These are phyloP conservation scores for Heterotilapia buettikoferi DNA, from an alignment of 2,113 vertebrate genomes.

Conservation along the genomic window DNA sequence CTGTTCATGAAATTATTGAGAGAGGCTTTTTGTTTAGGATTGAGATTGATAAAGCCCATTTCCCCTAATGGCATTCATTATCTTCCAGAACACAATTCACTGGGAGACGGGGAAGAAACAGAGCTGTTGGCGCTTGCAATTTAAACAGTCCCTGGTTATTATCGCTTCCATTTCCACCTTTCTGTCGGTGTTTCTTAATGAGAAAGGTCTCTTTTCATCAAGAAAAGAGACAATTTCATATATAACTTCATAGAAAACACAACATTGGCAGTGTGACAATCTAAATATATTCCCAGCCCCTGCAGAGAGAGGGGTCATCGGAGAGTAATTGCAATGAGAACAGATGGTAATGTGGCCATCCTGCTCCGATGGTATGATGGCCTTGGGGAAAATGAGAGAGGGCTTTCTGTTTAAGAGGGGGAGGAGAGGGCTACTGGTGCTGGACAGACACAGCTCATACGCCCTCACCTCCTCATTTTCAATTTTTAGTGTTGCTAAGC, in stretches of 20 bases:
- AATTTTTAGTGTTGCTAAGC: constrained; percentile 92
- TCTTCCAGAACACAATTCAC: not conserved
- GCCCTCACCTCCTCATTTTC: constrained; percentile 94
- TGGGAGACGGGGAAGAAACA: not conserved
- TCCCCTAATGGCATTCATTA: constrained; percentile 39
- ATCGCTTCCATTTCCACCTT: constrained; percentile 21
- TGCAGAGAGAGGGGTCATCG: constrained; percentile 14
- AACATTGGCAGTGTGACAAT: not conserved
- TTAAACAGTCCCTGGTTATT: constrained; percentile 4
- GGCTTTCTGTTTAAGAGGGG: not conserved
- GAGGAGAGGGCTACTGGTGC: not conserved
- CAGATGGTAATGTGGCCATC: constrained; percentile 56
- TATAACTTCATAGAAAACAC: not conserved
- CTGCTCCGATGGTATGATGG: not conserved
- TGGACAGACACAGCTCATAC: constrained; percentile 8
- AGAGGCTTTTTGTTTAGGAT: constrained; percentile 6
- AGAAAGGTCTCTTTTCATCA: constrained; percentile 1
- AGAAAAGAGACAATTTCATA: not conserved
- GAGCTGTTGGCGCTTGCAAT: not conserved
- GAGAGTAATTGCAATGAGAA: constrained; percentile 46
- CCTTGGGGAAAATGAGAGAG: constrained; percentile 20
- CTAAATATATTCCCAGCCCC: constrained; percentile 29
- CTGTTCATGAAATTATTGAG: not conserved
- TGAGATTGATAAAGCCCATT: constrained; percentile 44
- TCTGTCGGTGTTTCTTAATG: not conserved